phyloP scores from a whole-genome alignment of 2,797 vertebrate genomes.

The Thaleichthys pacificus region DNA sequence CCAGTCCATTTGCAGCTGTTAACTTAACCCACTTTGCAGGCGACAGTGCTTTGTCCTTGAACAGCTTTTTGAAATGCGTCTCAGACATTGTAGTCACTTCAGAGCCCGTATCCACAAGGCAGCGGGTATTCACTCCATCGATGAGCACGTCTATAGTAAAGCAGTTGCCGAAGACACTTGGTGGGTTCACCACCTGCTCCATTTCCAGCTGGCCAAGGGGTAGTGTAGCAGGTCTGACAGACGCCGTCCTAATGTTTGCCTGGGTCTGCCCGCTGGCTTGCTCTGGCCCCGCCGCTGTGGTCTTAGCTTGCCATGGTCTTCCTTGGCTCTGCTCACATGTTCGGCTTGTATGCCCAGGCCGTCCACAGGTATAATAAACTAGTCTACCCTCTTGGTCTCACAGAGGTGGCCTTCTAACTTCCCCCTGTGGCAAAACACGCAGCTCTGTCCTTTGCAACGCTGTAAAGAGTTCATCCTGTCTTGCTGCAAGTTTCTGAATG shows the following conservation, averaged over 20 bases:
- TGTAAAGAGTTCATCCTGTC: background rate
- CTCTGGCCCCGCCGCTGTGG: too few species aligned
- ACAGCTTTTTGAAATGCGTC: background rate
- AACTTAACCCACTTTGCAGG: background rate
- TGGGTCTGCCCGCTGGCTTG: too few species aligned
- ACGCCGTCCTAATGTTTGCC: too few species aligned
- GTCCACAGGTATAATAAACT: background rate
- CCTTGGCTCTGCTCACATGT: background rate
- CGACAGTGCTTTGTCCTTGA: background rate
- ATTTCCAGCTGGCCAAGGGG: background rate
- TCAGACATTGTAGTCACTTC: background rate
- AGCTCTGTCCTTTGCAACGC: background rate
- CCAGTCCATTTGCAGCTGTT: slow-evolving; percentile 23
- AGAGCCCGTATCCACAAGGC: background rate
- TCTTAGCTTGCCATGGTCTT: too few species aligned
- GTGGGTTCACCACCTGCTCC: background rate
- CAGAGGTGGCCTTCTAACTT: background rate
- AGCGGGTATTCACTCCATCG: background rate
- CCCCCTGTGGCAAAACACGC: background rate
- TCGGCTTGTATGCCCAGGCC: background rate
- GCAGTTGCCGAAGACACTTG: background rate
- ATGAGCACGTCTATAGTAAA: background rate
- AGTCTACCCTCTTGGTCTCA: background rate
- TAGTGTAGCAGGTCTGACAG: background rate
- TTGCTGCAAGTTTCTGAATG: background rate